Conservation (phyloP, 2,888 invertebrate species). For the Dasysyrphus tricinctus region DNA sequence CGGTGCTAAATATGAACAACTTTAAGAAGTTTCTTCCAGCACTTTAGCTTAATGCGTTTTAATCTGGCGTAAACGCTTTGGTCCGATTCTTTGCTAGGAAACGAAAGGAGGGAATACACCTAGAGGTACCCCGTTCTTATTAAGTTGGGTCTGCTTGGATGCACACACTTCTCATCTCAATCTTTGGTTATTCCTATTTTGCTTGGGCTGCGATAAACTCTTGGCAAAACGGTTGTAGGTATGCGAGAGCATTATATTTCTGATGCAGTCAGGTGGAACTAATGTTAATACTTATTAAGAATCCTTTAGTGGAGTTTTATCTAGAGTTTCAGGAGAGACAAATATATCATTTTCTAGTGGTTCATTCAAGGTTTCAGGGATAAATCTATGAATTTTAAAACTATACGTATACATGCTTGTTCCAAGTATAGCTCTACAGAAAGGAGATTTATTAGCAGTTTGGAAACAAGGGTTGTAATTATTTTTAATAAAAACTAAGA, state of each 20-base stretch:
- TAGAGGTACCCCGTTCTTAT: not conserved
- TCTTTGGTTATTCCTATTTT: conserved; percentile 16
- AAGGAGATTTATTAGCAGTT: too few relatives aligned
- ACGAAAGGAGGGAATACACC: not conserved
- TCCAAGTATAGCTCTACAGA: too few relatives aligned
- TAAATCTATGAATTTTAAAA: conserved; percentile 2
- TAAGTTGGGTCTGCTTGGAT: conserved; percentile 12
- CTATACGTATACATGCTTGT: not conserved
- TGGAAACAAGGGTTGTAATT: too few relatives aligned
- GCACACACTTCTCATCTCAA: conserved; percentile 20
- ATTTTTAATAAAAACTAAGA: too few relatives aligned
- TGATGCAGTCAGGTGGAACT: conserved; percentile 50
- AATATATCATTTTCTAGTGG: conserved; percentile 8
- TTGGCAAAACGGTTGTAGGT: conserved; percentile 26
- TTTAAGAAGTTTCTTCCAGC: conserved; percentile 68
- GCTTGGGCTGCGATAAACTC: conserved; percentile 51
- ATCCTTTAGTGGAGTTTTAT: conserved; percentile 42
- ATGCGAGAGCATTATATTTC: conserved; percentile 32
- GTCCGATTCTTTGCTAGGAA: conserved; percentile 4
- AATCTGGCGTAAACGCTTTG: conserved; percentile 66
- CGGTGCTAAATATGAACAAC: conserved; percentile 52
- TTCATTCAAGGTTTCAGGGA: not conserved
- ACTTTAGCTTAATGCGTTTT: conserved; percentile 68
- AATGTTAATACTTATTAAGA: conserved; percentile 59
- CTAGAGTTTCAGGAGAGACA: conserved; percentile 8